A percentile compares a stretch with the other conserved stretches of the same genome.
phyloP scores from a whole-genome alignment of 2,113 vertebrate species.

The Cichladusa arquata region DNA sequence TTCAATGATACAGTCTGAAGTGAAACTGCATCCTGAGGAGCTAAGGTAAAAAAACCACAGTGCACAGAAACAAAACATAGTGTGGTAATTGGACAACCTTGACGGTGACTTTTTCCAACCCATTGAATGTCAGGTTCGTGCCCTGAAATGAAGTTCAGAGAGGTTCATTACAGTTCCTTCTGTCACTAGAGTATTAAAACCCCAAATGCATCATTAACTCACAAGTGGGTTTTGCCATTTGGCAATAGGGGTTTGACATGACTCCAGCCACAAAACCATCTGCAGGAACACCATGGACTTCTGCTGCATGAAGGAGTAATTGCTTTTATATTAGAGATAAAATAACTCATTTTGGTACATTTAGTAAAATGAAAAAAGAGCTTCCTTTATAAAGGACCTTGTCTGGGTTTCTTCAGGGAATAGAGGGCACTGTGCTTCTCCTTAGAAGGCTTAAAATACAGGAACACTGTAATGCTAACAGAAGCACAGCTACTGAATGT shows the following conservation, averaged over 20 bases:
- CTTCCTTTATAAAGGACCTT: background rate
- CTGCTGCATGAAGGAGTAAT: constrained; percentile 26
- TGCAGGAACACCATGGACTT: constrained; percentile 36
- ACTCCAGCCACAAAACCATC: constrained; percentile 56
- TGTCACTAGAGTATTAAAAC: constrained; percentile 64
- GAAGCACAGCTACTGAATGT: background rate
- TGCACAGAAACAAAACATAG: constrained; percentile 21
- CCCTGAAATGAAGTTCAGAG: constrained; percentile 62
- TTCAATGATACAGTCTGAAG: background rate
- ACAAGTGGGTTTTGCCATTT: constrained; percentile 58
- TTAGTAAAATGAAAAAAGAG: constrained; percentile 2
- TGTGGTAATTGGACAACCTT: constrained; percentile 31
- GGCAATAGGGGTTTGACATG: constrained; percentile 37
- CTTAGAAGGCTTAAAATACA: background rate
- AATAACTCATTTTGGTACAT: constrained; percentile 38
- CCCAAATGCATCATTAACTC: constrained; percentile 74
- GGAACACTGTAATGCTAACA: background rate
- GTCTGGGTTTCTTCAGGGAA: background rate
- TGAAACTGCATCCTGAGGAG: background rate
- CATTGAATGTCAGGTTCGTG: constrained; percentile 67
- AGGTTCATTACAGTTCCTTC: constrained; percentile 68
- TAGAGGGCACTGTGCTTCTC: background rate
- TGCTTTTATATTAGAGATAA: constrained; percentile 46
- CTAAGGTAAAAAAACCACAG: background rate
- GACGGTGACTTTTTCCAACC: constrained; percentile 73